Conservation (phyloP, 2,113 vertebrate species). For the Hippolais icterina region DNA sequence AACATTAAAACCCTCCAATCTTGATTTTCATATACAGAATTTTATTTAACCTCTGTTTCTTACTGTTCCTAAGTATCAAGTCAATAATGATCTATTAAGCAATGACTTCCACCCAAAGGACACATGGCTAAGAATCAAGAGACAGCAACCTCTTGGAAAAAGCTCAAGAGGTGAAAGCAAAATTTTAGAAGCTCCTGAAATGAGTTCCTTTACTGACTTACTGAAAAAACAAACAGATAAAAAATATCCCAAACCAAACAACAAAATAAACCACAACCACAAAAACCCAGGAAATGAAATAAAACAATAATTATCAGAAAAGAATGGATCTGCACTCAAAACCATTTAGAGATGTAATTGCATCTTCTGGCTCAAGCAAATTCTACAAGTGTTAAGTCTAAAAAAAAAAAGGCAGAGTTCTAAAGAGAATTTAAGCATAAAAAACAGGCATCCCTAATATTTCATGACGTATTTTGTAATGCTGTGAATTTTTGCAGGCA, state of each 20-base stretch:
- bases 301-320: background rate
- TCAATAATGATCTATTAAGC: background rate
- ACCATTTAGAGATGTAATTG: background rate
- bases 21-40: background rate
- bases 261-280: background rate
- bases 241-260: background rate
- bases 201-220: background rate
- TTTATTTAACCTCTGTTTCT: background rate
- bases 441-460: background rate
- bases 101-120: background rate
- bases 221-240: background rate
- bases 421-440: background rate
- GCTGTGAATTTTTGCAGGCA: background rate
- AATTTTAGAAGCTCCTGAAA: background rate
- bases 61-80: background rate
- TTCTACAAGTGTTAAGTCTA: background rate
- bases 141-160: background rate
- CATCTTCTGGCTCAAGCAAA: background rate
- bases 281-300: background rate
- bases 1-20: background rate
- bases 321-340: background rate
- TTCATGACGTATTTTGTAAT: background rate
- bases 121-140: background rate
- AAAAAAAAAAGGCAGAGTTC: background rate
- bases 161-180: background rate